These are phyloP conservation scores for Uropetala carovei DNA, from an alignment of 2,888 invertebrate genomes.

Conservation along the genomic window DNA sequence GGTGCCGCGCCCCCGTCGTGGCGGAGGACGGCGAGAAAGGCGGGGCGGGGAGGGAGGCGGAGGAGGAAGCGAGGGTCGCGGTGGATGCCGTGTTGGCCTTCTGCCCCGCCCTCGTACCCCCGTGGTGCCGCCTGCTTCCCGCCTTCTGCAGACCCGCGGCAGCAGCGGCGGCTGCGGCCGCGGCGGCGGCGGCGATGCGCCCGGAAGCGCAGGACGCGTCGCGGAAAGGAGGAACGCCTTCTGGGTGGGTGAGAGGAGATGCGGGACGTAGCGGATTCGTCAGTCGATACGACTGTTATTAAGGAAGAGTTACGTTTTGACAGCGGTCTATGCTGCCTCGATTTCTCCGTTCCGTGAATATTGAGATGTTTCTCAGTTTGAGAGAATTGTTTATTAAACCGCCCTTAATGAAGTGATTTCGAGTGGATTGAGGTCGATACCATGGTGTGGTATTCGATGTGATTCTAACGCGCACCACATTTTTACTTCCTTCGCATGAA, in stretches of 20 bases:
- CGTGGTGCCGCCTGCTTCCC: conserved; percentile 53
- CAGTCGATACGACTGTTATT: background rate
- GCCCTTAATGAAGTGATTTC: background rate
- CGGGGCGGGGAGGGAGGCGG: conserved; percentile 27
- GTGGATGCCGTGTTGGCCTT: conserved; percentile 49
- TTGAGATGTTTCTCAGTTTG: background rate
- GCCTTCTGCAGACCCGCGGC: conserved; percentile 30
- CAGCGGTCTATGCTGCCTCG: background rate
- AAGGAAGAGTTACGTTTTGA: no score
- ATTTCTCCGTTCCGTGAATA: background rate
- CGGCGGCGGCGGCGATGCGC: conserved; percentile 45
- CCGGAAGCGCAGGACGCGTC: conserved; percentile 47
- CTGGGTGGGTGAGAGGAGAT: conserved; percentile 7
- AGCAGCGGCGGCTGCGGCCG: conserved; percentile 33
- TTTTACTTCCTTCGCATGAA: no score
- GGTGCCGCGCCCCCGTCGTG: conserved; percentile 25
- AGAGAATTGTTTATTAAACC: background rate
- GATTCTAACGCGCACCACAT: no score
- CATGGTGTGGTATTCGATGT: no score
- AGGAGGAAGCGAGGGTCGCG: conserved; percentile 49
- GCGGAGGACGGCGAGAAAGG: conserved; percentile 40
- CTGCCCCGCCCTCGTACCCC: conserved; percentile 49
- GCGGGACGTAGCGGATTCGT: background rate
- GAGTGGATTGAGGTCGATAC: no score
- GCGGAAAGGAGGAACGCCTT: conserved; percentile 48